Base-by-base conservation (phyloP, 2,797 vertebrate species). In the Platyrinchus mystaceus region DNA sequence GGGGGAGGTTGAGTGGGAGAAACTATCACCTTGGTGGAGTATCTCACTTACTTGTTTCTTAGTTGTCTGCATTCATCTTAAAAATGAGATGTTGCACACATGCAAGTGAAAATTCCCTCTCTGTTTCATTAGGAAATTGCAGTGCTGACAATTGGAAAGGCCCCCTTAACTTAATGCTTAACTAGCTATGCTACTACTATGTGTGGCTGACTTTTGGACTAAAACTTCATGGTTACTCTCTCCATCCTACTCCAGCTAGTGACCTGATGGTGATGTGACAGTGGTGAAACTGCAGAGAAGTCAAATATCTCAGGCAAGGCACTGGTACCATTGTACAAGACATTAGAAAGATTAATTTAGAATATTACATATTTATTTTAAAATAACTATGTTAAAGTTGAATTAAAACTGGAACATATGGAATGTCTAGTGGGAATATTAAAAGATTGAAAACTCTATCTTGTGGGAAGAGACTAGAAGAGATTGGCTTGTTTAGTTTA, bases 401-500 rank as follows among this genome's bases (percentile, higher is more conserved):
- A 95, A 76, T 77, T 84, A 34, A 93, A 90, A 64, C 19, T 74
- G 64, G 68, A 79, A 68, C 37, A 73, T 83, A 68, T 68, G 83
- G 79, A 90, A 96, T 86, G 39, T 81, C 67, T 86, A 73, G 50
- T 12, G 30, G 49, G 78, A 70, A 39, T 94, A 89, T 93, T 92
- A 96, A 95, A 93, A 89, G 94, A 70, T 82, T 66, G 86, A 88
- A 94, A 93, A 95, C 32, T 60, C 90, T 94, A 59, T 96, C 88
- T 93, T 96, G 70, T 83, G 93, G 90, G 92, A 95, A 95, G 93
- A 84, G 83, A 83, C 81, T 82, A 49, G 44, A 79, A 87, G 92
- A 94, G 80, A 94, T 94, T 90, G 91, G 62, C 83, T 96, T 96
- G 94, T 96, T 96, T 95, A 87, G 83, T 73, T 96, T 95, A 95